These are phyloP conservation scores for Xenopus petersii DNA, from an alignment of 2,797 vertebrate genomes.

Conservation along the genomic window DNA sequence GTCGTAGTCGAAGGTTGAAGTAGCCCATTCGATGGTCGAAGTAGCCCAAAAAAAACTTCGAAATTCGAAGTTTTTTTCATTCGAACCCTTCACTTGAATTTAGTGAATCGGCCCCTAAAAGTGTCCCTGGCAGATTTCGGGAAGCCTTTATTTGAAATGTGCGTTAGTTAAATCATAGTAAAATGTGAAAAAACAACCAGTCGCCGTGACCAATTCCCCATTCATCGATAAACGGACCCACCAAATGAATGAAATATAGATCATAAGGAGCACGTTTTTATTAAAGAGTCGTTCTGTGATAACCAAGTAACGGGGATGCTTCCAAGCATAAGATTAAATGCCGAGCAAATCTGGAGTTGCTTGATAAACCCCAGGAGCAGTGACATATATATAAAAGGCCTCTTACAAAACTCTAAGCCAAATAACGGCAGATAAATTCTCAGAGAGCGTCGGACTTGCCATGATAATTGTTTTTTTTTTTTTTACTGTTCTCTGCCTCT, in stretches of 20 bases:
- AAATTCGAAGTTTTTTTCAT: too few species aligned
- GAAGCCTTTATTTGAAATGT: too few species aligned
- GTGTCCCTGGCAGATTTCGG: too few species aligned
- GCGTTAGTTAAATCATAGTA: too few species aligned
- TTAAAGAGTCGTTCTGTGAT: conserved; percentile 63
- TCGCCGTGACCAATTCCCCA: conserved; percentile 13
- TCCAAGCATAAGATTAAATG: conserved; percentile 69
- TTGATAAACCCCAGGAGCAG: conserved; percentile 62
- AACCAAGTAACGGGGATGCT: conserved; percentile 58
- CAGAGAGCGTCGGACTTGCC: neutral
- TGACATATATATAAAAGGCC: conserved; percentile 52
- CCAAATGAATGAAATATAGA: conserved; percentile 65
- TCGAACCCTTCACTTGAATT: too few species aligned
- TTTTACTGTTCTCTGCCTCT: conserved; percentile 26
- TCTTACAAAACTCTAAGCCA: conserved; percentile 42
- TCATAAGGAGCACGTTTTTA: conserved; percentile 60
- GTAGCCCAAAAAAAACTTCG: too few species aligned
- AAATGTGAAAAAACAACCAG: too few species aligned
- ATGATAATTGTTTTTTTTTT: conserved; percentile 23
- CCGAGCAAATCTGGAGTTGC: conserved; percentile 64
- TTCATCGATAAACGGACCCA: conserved; percentile 53
- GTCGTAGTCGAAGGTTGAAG: too few species aligned
- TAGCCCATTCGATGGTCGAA: too few species aligned
- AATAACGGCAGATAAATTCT: conserved; percentile 39
- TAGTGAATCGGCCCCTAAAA: too few species aligned